A percentile compares a stretch with the other conserved stretches of the same genome.
Conservation (phyloP, 2,113 vertebrate species). For the Craseonycteris thonglongyai region DNA sequence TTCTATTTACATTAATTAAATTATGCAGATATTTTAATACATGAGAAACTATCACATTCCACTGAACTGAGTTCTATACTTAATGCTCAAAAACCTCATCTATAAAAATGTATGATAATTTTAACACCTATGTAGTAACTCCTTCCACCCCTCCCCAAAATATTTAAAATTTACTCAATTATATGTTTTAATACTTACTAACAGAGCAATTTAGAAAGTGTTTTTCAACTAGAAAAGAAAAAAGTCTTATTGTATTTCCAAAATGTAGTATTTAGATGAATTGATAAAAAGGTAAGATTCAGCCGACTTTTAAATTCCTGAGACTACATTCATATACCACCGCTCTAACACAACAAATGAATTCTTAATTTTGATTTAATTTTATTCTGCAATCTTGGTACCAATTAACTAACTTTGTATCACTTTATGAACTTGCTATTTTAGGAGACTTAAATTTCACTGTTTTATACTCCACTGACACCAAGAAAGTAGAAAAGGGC, state of each 20-base stretch:
- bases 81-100: background rate
- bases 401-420: background rate
- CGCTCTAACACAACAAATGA: background rate
- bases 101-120: background rate
- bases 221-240: background rate
- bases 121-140: background rate
- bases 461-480: constrained; percentile 46
- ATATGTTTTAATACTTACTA: background rate
- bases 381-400: constrained; percentile 1
- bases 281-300: background rate
- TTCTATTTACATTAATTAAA: background rate
- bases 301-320: background rate
- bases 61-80: background rate
- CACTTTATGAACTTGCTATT: background rate
- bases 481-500: background rate
- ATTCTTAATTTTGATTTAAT: constrained; percentile 24
- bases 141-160: background rate
- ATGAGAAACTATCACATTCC: background rate
- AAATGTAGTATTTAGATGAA: background rate
- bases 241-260: background rate
- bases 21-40: background rate
- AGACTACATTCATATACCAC: background rate
- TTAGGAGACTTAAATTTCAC: constrained; percentile 20
- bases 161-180: background rate
- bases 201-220: background rate